Evolutionary conservation across 2,888 invertebrate species (phyloP), one percentile per base, ranked within the genome.

Genomic region (Teinopalpus imperialis): DNA sequence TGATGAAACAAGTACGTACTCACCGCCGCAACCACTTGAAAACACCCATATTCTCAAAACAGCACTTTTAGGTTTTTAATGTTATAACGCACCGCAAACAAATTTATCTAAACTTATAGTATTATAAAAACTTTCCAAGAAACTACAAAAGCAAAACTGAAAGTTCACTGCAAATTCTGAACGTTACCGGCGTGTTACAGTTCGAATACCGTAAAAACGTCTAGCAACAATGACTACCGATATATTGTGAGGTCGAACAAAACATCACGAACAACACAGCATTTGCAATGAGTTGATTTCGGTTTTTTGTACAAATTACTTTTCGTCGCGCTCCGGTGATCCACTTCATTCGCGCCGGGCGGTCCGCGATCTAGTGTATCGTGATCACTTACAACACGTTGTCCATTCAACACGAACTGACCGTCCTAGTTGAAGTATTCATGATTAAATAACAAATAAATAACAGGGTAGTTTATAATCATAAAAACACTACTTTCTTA

Each of bases 241-340:
- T 85, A 85, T 85, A 85, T 83, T 82, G 81, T 85, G 85, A 78
- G 85, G 85, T 83, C 83, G 81, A 76, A 86, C 82, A 87, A 87
- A 87, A 86, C 86, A 85, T 81, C 79, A 81, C 79, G 82, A 80
- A 76, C 78, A 71, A 78, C 81, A 77, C 78, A 72, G 73, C 75
- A 75, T 77, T 86, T 79, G 85, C 85, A 83, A 86, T 83, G 78
- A 83, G 83, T 68, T 86, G 82, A 81, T 86, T 86, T 87, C 75
- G 61, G 80, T 85, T 87, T 87, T 87, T 87, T 86, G 77, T 82
- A 76, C 81, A 87, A 86, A 86, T 88, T 86, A 83, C 81, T 82
- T 86, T 83, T 85, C 81, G 88, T 87, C 75, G 77, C 87, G 87
- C 81, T 87, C 77, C 81, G 85, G 66, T 83, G 82, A 76, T 72